Conservation (phyloP, 2,113 vertebrate species). For the Sturnira hondurensis region DNA sequence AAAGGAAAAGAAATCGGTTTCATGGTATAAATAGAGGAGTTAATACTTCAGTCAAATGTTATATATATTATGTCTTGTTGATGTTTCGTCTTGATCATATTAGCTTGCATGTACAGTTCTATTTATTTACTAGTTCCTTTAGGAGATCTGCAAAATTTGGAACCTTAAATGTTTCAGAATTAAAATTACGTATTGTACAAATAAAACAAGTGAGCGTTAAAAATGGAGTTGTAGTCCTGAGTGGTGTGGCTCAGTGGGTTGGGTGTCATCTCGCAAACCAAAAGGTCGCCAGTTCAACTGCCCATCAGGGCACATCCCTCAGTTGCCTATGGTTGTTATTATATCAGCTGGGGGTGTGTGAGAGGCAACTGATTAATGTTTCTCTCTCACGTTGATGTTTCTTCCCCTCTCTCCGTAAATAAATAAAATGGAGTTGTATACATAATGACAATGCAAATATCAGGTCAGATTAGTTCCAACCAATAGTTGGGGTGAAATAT, state of each 20-base stretch:
- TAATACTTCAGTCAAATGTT: not conserved
- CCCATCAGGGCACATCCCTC: too few species aligned
- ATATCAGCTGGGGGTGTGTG: too few species aligned
- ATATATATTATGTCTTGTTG: not conserved
- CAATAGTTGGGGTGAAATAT: not conserved
- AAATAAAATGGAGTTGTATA: not conserved
- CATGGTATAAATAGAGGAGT: slow-evolving; percentile 6
- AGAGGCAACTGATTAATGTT: too few species aligned
- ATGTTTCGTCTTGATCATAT: not conserved
- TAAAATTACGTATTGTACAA: slow-evolving; percentile 11
- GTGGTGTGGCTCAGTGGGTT: too few species aligned
- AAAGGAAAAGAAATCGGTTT: slow-evolving; percentile 71
- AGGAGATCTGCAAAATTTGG: not conserved
- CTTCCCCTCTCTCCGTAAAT: too few species aligned
- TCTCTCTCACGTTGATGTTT: too few species aligned
- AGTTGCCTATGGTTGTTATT: too few species aligned
- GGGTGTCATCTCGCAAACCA: too few species aligned
- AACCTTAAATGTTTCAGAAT: not conserved
- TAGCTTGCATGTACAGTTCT: not conserved
- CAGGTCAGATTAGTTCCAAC: not conserved
- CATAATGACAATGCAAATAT: not conserved
- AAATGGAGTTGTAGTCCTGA: not conserved
- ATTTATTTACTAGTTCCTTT: slow-evolving; percentile 33
- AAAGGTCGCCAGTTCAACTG: too few species aligned
- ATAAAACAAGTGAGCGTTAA: not conserved